Evolutionary conservation across 1,140 invertebrate genomes (phyloP), one percentile per base, ranked within the genome.

Genomic region (Nymphalis io): DNA sequence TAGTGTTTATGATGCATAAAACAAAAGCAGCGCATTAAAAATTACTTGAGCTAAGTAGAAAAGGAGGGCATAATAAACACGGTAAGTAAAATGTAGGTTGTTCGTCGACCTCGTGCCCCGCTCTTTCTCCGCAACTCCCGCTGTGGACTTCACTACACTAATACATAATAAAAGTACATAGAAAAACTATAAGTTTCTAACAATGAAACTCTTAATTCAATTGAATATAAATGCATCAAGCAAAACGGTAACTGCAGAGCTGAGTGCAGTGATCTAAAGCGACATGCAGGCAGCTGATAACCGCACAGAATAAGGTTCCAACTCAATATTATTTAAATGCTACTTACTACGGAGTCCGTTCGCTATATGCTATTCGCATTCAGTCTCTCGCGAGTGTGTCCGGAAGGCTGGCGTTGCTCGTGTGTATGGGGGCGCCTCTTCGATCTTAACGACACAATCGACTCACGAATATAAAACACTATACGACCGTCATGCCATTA

Each of bases 1-100:
- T 2, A 8, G 10, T 33, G 6, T 33, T 8, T 33, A 8, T 33
- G 27, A 5, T 5, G 27, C 23, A 33, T 33, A 33, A 33, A 33
- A 33, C 27, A 33, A 33, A 51, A 21, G 6, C 3, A 46, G 42
- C 51, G 51, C 23, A 69, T 46, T 16, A 27, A 57, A 15, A 42
- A 13, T 42, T 46, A 46, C 42, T 15, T n/a, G 8, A 20, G 8
- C 20, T 51, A 51, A 51, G 46, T 51, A 38, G 21, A 63, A 73
- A 73, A 73, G 61, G 67, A 69, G 72, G 72, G 48, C 72, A 66
- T 59, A 18, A 40, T 68, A 18, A 39, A 67, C 66, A 61, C 59
- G 66, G 71, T 67, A 71, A 71, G 63, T 53, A 39, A 64, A 71
- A 74, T 74, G 73, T 74, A 74, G 73, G 73, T 67, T 71, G 64